Percentiles rank a stretch among this genome's conserved stretches.
Conservation (phyloP, 2,888 invertebrate genomes). For the Hyalella azteca region DNA sequence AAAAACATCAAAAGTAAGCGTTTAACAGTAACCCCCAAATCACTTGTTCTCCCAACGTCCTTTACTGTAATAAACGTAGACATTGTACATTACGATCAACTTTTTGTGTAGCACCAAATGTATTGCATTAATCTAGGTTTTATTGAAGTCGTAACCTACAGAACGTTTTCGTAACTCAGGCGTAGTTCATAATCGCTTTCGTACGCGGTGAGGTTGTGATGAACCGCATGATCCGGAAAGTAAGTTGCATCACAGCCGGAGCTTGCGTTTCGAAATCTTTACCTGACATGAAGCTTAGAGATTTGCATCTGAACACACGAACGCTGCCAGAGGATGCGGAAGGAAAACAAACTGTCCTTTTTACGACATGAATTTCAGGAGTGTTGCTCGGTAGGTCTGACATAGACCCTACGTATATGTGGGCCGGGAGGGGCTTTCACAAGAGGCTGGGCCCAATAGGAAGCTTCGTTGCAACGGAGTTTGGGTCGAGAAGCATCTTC, state of each 20-base stretch:
- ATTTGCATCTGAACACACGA: constrained; percentile 10
- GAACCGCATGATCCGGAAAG: neutral
- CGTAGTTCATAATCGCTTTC: too few species aligned
- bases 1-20: too few species aligned
- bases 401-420: neutral
- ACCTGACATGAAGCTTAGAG: neutral
- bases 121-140: too few species aligned
- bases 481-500: constrained; percentile 2
- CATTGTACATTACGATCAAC: too few species aligned
- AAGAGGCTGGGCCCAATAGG: neutral
- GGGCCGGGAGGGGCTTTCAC: neutral
- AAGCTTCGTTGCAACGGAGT: neutral
- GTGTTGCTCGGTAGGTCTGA: constrained; percentile 13
- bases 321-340: constrained; percentile 27
- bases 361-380: constrained; percentile 21
- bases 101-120: too few species aligned
- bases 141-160: too few species aligned
- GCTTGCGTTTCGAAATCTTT: neutral
- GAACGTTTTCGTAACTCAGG: too few species aligned
- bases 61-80: too few species aligned
- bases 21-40: too few species aligned
- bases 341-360: constrained; percentile 25
- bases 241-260: neutral
- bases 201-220: neutral
- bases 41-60: too few species aligned